Base-by-base conservation (phyloP, 2,113 vertebrate species). In the Istiophorus platypterus region DNA sequence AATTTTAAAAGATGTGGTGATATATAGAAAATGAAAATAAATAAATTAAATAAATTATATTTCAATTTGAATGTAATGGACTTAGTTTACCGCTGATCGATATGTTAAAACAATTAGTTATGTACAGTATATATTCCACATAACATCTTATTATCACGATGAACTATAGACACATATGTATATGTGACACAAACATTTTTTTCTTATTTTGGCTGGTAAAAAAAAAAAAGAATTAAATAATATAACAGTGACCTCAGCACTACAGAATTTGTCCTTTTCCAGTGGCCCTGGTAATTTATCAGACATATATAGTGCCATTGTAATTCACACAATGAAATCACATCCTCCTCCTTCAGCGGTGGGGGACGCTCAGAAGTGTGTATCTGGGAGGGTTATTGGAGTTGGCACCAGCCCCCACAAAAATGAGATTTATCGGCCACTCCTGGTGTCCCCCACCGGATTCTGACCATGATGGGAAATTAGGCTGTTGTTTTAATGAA, bases 401-500 rank as follows among this genome's bases (percentile, higher is more conserved):
- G 34, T 62, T 68, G 34, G 66, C 49, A 15, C 34, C 64, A 45
- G 57, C 22, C 57, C 69, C 29, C 24, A 41, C 7, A 73, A 52
- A 71, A 71, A 49, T 70, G 2, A 77, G 63, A 85, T 69, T 80
- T 82, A 85, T 65, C 65, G 68, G 27, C 47, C 20, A 64, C 78
- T 76, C 54, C 15, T 14, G 14, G n/a, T 51, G 61, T 29, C 51
- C 24, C 37, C 39, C 52, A 51, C 52, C 22, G 52, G 8, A 64
- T 80, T 71, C 66, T 42, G 52, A 45, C 37, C 73, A 27, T 67
- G 58, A 69, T 82, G 31, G 26, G n/a, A 74, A 74, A 88, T 80
- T 77, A 51, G 67, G 49, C 59, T 64, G 72, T 72, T 88, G 76
- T 41, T 76, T 79, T 59, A 79, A 82, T 85, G 67, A 69, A 72